phyloP scores from a whole-genome alignment of 1,140 invertebrate genomes.

The Lutraria rhynchaena region DNA sequence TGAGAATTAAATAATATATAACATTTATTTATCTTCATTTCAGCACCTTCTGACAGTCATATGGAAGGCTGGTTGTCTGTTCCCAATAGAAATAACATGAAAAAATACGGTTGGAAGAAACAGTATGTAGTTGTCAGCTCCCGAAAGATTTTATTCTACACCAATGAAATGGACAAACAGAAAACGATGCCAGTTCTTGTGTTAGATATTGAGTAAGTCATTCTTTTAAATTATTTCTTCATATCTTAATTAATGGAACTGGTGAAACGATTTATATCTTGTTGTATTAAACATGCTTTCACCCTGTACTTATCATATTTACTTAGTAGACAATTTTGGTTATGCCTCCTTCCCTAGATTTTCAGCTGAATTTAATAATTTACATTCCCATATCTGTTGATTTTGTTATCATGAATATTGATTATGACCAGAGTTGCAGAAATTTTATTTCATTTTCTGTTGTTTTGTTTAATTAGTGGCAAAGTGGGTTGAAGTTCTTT shows the following conservation, averaged over 20 bases:
- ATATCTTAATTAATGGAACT: too few species aligned
- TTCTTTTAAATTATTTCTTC: constrained; percentile 4
- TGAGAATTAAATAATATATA: too few species aligned
- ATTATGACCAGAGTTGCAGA: too few species aligned
- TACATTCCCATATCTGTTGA: too few species aligned
- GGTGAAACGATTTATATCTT: too few species aligned
- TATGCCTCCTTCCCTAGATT: neutral
- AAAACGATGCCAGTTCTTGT: constrained; percentile 96
- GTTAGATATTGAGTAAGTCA: constrained; percentile 93
- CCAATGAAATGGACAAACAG: constrained; percentile 96
- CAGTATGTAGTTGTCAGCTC: constrained; percentile 98
- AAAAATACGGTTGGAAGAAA: constrained; percentile 97
- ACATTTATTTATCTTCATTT: neutral
- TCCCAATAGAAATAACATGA: constrained; percentile 97
- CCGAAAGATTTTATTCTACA: constrained; percentile 98
- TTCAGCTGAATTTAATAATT: neutral
- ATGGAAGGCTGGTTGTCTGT: constrained; percentile 98
- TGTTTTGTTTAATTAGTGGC: too few species aligned
- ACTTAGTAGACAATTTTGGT: too few species aligned
- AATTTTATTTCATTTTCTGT: too few species aligned
- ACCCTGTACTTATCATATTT: too few species aligned
- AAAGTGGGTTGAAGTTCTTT: too few species aligned
- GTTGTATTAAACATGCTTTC: too few species aligned
- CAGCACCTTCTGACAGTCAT: constrained; percentile 85
- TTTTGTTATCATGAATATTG: too few species aligned